A percentile compares a stretch with the other conserved stretches of the same genome.
These are phyloP conservation scores for Dynastes tityus DNA, from an alignment of 2,888 invertebrate species.

Conservation along the genomic window DNA sequence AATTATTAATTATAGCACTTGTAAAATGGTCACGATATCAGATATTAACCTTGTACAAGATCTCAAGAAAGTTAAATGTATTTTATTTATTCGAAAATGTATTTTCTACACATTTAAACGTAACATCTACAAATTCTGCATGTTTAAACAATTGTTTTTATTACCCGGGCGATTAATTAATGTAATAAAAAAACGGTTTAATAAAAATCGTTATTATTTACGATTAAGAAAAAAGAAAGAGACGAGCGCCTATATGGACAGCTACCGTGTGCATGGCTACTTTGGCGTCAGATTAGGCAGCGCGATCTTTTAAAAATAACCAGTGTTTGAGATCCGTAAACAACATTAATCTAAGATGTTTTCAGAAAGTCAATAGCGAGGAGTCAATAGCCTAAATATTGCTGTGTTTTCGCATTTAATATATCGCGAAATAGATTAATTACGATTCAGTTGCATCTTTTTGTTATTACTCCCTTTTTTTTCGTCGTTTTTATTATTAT, in stretches of 20 bases:
- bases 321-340: conserved; percentile 38
- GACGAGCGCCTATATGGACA: background rate
- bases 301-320: conserved; percentile 37
- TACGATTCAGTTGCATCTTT: conserved; percentile 23
- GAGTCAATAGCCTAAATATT: conserved; percentile 44
- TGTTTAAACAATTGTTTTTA: conserved; percentile 8
- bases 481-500: background rate
- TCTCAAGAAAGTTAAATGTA: background rate
- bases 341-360: conserved; percentile 51
- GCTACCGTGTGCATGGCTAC: conserved; percentile 1
- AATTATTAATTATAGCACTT: background rate
- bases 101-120: background rate
- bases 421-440: conserved; percentile 42
- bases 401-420: conserved; percentile 35
- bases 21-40: background rate
- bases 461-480: conserved; percentile 2
- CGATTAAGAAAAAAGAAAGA: background rate
- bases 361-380: conserved; percentile 48
- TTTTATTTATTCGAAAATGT: background rate
- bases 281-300: conserved; percentile 40
- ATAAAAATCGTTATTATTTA: no score
- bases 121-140: background rate
- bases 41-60: background rate
- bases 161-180: background rate
- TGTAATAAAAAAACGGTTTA: background rate